These are phyloP conservation scores for Palythoa caribaeorum DNA, from an alignment of 92 coral and sea anemone species.

Conservation along the genomic window DNA sequence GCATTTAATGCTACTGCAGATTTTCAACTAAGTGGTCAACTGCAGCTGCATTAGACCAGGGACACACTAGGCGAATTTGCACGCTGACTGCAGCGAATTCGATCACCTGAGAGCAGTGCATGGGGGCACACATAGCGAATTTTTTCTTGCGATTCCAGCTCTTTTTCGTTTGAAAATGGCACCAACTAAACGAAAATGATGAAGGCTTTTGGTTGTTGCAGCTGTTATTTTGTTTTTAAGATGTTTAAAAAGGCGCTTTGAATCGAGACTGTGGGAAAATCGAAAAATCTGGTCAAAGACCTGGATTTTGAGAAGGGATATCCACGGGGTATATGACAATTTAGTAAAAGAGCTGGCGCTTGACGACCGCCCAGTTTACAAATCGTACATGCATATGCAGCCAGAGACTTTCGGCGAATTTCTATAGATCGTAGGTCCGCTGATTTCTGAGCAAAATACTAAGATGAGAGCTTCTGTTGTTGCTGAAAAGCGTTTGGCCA, in stretches of 20 bases:
- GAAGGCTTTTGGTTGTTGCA: neutral
- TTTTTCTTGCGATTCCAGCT: too few relatives aligned
- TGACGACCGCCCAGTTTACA: neutral
- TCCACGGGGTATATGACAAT: slow-evolving; percentile 15
- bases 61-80: neutral
- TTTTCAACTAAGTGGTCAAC: too few relatives aligned
- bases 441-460: slow-evolving; percentile 4
- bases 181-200: neutral
- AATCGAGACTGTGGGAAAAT: slow-evolving; percentile 4
- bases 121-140: too few relatives aligned
- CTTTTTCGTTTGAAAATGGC: neutral
- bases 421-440: neutral
- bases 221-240: neutral
- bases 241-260: neutral
- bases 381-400: neutral
- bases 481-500: slow-evolving; percentile 6
- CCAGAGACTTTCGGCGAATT: slow-evolving; percentile 11
- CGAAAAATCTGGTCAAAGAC: slow-evolving; percentile 24
- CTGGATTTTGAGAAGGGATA: slow-evolving; percentile 8
- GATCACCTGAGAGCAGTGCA: too few relatives aligned
- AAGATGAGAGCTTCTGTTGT: slow-evolving; percentile 9
- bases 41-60: too few relatives aligned
- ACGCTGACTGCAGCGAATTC: too few relatives aligned
- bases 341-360: slow-evolving; percentile 11
- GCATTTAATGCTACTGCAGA: too few relatives aligned